Evolutionary conservation across 2,888 invertebrate genomes (phyloP).

Genomic region (Zhuqinia jingwanae): DNA sequence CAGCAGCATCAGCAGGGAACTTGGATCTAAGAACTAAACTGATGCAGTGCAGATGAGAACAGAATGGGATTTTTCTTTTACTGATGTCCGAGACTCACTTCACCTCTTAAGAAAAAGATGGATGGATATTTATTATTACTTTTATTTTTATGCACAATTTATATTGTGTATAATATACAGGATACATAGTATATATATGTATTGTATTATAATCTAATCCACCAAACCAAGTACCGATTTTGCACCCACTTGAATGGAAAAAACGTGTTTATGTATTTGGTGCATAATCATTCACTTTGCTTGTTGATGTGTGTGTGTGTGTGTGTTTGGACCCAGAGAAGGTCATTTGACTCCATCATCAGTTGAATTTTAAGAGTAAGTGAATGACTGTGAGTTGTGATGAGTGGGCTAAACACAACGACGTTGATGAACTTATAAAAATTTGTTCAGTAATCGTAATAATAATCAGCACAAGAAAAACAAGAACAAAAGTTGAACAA

Average conservation of each 20-base stretch:
- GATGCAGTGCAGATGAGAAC: not conserved
- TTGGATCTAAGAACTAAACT: too few relatives aligned
- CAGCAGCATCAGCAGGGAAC: too few relatives aligned
- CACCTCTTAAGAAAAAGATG: constrained; percentile 4
- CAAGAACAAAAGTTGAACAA: not conserved
- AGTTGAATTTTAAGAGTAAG: not conserved
- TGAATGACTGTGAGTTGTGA: constrained; percentile 20
- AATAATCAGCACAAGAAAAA: not conserved
- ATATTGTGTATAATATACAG: too few relatives aligned
- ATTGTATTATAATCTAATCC: not conserved
- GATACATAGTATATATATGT: not conserved
- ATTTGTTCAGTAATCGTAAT: constrained; percentile 3
- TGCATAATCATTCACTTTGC: constrained; percentile 28
- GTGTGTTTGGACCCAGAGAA: constrained; percentile 37
- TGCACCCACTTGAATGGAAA: constrained; percentile 32
- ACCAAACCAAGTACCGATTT: constrained; percentile 18
- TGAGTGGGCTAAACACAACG: constrained; percentile 11
- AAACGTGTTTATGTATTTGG: constrained; percentile 34
- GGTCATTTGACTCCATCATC: constrained; percentile 35
- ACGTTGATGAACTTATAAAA: constrained; percentile 18
- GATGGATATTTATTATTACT: not conserved
- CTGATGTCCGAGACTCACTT: too few relatives aligned
- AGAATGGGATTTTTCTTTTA: not conserved
- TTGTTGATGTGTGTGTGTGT: not conserved
- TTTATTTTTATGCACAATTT: not conserved